Conservation (phyloP, 35 echinoderm and acorn worm genomes). For the Chiridota heheva region DNA sequence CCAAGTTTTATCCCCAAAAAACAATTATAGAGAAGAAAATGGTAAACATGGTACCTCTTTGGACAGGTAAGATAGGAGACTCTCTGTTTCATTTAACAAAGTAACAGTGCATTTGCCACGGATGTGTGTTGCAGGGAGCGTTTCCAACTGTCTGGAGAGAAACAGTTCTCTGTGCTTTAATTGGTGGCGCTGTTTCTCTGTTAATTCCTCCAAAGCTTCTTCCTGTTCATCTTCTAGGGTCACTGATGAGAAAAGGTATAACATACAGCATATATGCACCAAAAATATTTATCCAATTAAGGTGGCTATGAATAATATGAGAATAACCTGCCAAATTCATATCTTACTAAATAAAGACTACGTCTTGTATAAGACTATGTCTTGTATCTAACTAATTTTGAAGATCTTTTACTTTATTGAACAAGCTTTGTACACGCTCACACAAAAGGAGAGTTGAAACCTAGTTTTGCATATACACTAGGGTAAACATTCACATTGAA, state of each 20-base stretch:
- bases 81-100: slow-evolving; percentile 93
- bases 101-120: slow-evolving; percentile 99
- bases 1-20: no score
- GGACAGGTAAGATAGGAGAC: slow-evolving; percentile 82
- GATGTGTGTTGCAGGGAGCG: slow-evolving; percentile 97
- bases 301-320: neutral
- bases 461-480: no score
- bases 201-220: slow-evolving; percentile 83
- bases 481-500: no score
- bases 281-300: neutral
- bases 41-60: no score
- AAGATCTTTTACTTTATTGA: no score
- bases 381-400: no score
- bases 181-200: slow-evolving; percentile 97
- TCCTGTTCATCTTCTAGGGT: slow-evolving; percentile 91
- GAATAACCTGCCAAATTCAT: neutral
- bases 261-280: neutral
- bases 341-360: no score
- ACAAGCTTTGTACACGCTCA: no score
- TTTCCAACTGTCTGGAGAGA: slow-evolving; percentile 89
- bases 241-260: no score
- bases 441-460: no score
- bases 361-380: no score
- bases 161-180: slow-evolving; percentile 95
- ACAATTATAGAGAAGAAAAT: no score